These are phyloP conservation scores for Synergus umbraculus DNA, from an alignment of 2,888 invertebrate genomes.

Conservation along the genomic window DNA sequence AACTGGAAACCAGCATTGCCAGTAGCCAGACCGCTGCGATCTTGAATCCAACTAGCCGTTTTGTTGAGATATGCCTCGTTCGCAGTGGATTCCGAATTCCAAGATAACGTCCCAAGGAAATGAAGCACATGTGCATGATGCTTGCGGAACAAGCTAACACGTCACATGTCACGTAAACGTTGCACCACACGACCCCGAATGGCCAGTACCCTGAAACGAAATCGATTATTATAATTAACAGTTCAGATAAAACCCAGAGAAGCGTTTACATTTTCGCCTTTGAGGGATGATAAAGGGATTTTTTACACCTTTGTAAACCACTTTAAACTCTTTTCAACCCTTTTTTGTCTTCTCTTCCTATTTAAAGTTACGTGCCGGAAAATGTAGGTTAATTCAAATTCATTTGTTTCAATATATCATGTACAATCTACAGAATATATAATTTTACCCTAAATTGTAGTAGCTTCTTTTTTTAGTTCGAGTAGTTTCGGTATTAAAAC, in stretches of 20 bases:
- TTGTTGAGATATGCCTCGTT: conserved; percentile 90
- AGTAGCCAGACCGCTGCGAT: conserved; percentile 95
- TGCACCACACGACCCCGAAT: conserved; percentile 94
- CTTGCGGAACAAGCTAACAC: conserved; percentile 96
- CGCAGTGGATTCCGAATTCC: conserved; percentile 94
- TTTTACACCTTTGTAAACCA: background rate
- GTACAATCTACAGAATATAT: no score
- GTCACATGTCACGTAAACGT: conserved; percentile 96
- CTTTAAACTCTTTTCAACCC: background rate
- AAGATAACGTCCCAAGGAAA: conserved; percentile 91
- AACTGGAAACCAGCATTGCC: conserved; percentile 92
- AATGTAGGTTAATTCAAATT: background rate
- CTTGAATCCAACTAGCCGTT: conserved; percentile 89
- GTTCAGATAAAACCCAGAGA: conserved; percentile 24
- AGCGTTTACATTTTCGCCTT: background rate
- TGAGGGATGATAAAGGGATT: background rate
- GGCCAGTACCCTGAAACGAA: conserved; percentile 91
- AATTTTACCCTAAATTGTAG: no score
- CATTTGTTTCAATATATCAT: background rate
- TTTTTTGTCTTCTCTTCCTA: background rate
- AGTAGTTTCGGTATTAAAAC: no score
- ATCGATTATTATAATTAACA: conserved; percentile 42
- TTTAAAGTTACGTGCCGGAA: background rate
- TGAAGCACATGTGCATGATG: conserved; percentile 97
- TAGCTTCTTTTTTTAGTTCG: no score